phyloP scores from a whole-genome alignment of 2,113 vertebrate species.

The Oryzias javanicus region DNA sequence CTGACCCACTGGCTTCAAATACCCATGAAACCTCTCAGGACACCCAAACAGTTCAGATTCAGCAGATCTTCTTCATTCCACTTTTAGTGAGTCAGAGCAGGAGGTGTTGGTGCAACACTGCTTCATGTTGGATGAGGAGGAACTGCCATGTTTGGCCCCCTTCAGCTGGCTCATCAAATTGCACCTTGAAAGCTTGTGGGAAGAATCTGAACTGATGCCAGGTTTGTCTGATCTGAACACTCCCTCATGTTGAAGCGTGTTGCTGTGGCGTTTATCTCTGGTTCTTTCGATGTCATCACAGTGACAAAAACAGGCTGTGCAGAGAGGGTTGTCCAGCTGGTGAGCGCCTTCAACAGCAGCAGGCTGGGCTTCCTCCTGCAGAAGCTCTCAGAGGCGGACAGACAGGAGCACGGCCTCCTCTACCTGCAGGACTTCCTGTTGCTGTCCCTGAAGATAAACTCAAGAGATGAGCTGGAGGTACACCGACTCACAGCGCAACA shows the following conservation, averaged over 20 bases:
- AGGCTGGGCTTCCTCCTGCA: slow-evolving; percentile 46
- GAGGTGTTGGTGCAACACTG: slow-evolving; percentile 65
- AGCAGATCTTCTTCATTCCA: neutral
- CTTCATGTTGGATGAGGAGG: slow-evolving; percentile 53
- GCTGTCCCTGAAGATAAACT: slow-evolving; percentile 61
- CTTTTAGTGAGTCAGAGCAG: slow-evolving; percentile 41
- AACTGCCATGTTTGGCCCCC: slow-evolving; percentile 49
- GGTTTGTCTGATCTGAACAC: slow-evolving; percentile 32
- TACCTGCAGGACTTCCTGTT: slow-evolving; percentile 73
- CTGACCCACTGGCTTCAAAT: neutral
- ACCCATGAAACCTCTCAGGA: neutral
- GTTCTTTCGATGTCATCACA: slow-evolving; percentile 18
- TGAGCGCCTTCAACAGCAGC: slow-evolving; percentile 61
- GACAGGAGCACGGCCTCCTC: slow-evolving; percentile 17
- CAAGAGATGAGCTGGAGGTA: slow-evolving; percentile 58
- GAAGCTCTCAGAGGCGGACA: slow-evolving; percentile 55
- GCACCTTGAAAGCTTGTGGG: slow-evolving; percentile 70
- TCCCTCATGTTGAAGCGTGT: fast-evolving
- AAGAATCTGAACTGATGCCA: slow-evolving; percentile 72
- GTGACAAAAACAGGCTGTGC: slow-evolving; percentile 41
- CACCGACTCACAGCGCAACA: neutral
- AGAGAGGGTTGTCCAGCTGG: slow-evolving; percentile 64
- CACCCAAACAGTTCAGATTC: neutral
- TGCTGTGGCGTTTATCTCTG: neutral
- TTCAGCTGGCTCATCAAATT: slow-evolving; percentile 73